Evolutionary conservation across 2,113 vertebrate genomes (phyloP), one percentile per base, ranked within the genome.

Genomic region (Oophaga pumilio): DNA sequence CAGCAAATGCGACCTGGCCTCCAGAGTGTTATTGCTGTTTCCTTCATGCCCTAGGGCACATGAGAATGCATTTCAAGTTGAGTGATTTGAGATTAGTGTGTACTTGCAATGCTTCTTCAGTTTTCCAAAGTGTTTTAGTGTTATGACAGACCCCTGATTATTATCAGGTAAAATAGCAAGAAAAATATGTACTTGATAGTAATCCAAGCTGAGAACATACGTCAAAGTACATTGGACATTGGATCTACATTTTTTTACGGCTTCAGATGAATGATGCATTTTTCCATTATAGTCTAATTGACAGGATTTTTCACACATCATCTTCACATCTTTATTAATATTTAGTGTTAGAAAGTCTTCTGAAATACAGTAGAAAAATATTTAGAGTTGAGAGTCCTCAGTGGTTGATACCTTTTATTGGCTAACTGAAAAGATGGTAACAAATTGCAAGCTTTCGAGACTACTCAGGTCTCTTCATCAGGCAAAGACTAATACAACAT

Each of bases 121-220:
- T 73, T 24, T 33, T 80, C 77, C n/a, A 87, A 87, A 80, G 24
- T 81, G 64, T 73, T 87, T 87, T 59, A 69, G 28, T 69, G 60
- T 87, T 71, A 26, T 87, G 85, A 71, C 85, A 81, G 71, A 62
- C 80, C 52, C 28, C 53, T 68, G 85, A 87, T 87, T 81, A 81
- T 64, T 81, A 71, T 80, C 28, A 49, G 14, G 87, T 60, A 17
- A 77, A 78, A 60, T 15, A 56, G 68, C 85, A 86, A 82, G 86
- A 78, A 87, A 90, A 82, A 91, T 28, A 89, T 71, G 9, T 84
- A 82, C 85, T 84, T 86, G 87, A 62, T 52, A 90, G 79, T 69
- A 86, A 60, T 87, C 84, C 76, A 85, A 56, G 24, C 17, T 57
- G 26, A 59, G 56, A 77, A 50, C 17, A 60, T 52, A n/a, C n/a